Conservation (phyloP, 2,797 vertebrate genomes). For the Graptemys geographica region DNA sequence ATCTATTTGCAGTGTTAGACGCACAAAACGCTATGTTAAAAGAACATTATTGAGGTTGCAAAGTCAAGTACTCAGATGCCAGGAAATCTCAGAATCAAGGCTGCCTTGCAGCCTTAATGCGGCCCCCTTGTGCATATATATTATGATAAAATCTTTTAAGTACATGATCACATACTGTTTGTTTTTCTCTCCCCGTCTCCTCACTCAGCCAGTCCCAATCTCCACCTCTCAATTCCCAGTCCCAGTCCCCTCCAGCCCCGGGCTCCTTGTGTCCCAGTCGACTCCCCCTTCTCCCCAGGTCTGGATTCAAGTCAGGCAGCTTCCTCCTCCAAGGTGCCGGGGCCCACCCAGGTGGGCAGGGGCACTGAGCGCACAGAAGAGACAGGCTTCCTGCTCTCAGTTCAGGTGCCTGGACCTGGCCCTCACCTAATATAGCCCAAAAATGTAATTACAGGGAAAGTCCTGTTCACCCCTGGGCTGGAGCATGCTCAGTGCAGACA, state of each 20-base stretch:
- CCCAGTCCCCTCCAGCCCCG: too few species aligned
- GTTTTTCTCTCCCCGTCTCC: not conserved
- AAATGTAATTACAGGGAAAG: too few species aligned
- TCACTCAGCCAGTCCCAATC: not conserved
- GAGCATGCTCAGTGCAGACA: too few species aligned
- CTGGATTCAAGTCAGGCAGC: too few species aligned
- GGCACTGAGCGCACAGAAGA: not conserved
- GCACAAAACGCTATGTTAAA: not conserved
- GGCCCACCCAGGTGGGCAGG: too few species aligned
- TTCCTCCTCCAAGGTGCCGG: not conserved
- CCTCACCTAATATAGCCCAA: too few species aligned
- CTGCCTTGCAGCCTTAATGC: not conserved
- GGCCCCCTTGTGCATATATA: not conserved
- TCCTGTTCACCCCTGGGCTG: too few species aligned
- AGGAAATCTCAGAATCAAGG: not conserved
- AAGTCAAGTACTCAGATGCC: not conserved
- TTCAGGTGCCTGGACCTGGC: not conserved
- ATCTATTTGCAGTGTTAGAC: not conserved
- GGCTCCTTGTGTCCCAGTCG: not conserved
- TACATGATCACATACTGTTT: not conserved
- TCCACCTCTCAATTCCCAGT: not conserved
- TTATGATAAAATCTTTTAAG: not conserved
- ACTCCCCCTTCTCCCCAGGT: not conserved
- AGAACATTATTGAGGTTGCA: not conserved
- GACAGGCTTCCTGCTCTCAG: not conserved